phyloP scores from a whole-genome alignment of 2,888 invertebrate species.

The Oasisia sp. region DNA sequence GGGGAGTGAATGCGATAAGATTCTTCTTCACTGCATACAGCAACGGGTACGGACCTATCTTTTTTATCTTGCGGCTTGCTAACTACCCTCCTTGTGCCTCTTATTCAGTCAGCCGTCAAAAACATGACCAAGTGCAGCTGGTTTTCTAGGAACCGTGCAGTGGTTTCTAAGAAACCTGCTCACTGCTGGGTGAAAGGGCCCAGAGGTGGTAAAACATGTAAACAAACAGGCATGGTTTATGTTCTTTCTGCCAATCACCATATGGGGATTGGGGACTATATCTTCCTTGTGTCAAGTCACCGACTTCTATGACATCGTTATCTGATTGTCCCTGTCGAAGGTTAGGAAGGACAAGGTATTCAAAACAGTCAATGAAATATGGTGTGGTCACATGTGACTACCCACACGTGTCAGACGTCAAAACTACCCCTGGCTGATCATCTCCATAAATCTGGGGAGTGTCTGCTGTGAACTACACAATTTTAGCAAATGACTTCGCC shows the following conservation, averaged over 20 bases:
- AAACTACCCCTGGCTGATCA: no score
- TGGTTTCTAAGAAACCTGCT: background rate
- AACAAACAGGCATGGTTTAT: background rate
- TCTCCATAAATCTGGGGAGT: no score
- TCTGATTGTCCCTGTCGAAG: no score
- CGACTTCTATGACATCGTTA: no score
- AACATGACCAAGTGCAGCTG: background rate
- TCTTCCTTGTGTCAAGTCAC: background rate
- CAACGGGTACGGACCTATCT: background rate
- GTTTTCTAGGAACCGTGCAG: background rate
- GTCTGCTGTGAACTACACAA: no score
- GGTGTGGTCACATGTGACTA: no score
- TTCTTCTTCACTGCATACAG: background rate
- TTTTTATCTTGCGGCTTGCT: background rate
- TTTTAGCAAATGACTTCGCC: no score
- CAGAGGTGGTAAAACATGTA: background rate
- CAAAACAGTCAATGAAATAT: no score
- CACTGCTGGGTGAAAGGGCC: background rate
- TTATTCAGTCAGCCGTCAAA: background rate
- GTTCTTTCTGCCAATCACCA: background rate
- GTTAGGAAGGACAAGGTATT: no score
- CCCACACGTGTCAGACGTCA: no score
- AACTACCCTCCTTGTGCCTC: background rate
- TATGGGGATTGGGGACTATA: background rate
- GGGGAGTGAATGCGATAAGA: background rate